Conservation (phyloP, 1,140 invertebrate species). For the Nasonia vitripennis region DNA sequence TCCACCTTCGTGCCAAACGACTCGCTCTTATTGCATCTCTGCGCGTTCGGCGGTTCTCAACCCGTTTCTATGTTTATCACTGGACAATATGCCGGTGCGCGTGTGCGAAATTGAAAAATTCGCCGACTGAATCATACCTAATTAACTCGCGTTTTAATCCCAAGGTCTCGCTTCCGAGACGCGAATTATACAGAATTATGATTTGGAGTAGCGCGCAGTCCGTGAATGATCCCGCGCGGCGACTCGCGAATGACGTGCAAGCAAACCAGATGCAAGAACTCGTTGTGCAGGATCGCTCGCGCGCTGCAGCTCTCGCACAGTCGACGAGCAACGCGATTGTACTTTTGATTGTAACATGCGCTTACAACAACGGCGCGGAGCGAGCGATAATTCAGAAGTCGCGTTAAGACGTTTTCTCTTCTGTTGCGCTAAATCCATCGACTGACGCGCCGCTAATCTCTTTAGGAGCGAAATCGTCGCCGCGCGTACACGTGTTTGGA, state of each 20-base stretch:
- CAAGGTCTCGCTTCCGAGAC: not conserved
- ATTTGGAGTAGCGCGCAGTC: not conserved
- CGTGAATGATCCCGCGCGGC: not conserved
- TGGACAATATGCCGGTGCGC: no score
- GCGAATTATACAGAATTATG: not conserved
- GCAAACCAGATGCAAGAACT: conserved; percentile 19
- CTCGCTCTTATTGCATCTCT: conserved; percentile 59
- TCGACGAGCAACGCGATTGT: not conserved
- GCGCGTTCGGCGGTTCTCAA: conserved; percentile 66
- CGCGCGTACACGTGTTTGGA: not conserved
- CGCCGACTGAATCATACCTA: no score
- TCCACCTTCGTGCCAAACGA: conserved; percentile 54
- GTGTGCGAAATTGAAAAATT: no score
- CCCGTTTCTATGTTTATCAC: conserved; percentile 35
- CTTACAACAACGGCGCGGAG: not conserved
- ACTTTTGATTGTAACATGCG: conserved; percentile 10
- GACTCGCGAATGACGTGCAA: conserved; percentile 4
- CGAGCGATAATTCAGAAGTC: no score
- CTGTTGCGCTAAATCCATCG: no score
- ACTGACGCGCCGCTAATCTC: not conserved
- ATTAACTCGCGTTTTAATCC: not conserved
- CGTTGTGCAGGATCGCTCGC: conserved; percentile 4
- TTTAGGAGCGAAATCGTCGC: not conserved
- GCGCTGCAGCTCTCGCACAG: not conserved
- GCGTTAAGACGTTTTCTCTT: no score